Evolutionary conservation across 1,140 invertebrate genomes (phyloP), one percentile per base, ranked within the genome.

Genomic region (Pygmarrhopalites habei): DNA sequence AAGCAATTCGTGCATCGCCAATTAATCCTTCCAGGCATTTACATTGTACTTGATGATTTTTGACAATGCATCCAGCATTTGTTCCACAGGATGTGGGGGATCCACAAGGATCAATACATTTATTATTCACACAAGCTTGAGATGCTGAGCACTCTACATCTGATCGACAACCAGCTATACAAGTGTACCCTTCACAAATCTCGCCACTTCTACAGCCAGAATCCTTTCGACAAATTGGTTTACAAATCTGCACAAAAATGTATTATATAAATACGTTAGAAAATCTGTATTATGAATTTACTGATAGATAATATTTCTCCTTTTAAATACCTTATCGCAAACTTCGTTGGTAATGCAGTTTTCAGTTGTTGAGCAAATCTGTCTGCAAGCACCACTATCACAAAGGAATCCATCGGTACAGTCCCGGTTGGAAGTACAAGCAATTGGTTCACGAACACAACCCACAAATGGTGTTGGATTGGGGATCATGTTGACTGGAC

Each of bases 131-230:
- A 69, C 91, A 94, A 25, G 85, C 77, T 67, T 83, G 79, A 68
- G 83, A 78, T 26, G 77, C 76, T 2, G 85, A 80, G 71, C 90
- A 95, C 39, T 88, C 85, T 14, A 21, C 26, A 41, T 67, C 58
- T 41, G 46, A 21, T 52, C 58, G 21, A 49, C 67, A 69, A 41
- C 62, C 67, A 3, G 47, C 41, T 1, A 35, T 10, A 51, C 67
- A 69, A 43, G 46, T 64, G 0, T 87, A 87, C 10, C 85, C 84
- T 67, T 89, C 83, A 72, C 91, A 94, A 26, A 93, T 83, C 78
- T 92, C 89, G 25, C 87, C 88, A 69, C 82, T 85, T 19, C 85
- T 81, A 72, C 90, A 94, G 72, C 92, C 87, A 63, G 85, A 83
- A 71, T 90, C 87, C 55, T 81, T 79, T 53, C 85, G 79, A 72